These are phyloP conservation scores for Drosophila punjabiensis DNA, from an alignment of 1,140 invertebrate species.

Conservation along the genomic window DNA sequence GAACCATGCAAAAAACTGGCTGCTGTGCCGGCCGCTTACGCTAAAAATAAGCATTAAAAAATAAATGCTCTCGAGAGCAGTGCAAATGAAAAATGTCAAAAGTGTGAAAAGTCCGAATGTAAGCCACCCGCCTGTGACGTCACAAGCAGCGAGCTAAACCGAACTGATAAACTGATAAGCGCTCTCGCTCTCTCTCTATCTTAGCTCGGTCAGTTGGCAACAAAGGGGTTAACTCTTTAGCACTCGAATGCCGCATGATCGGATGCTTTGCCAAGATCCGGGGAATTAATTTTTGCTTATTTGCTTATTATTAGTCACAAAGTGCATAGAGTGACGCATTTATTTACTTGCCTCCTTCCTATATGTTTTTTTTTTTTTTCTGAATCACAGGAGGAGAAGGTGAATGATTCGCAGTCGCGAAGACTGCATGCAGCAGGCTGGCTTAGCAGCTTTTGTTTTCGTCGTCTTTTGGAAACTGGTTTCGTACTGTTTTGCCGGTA, in stretches of 20 bases:
- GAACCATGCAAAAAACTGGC: slow-evolving; percentile 55
- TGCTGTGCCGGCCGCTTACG: slow-evolving; percentile 49
- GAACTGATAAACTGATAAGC: slow-evolving; percentile 17
- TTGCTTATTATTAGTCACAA: slow-evolving; percentile 38
- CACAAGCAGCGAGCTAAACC: slow-evolving; percentile 20
- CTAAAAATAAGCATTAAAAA: slow-evolving; percentile 61
- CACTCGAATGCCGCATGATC: slow-evolving; percentile 37
- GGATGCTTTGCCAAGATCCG: slow-evolving; percentile 24
- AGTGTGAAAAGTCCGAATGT: slow-evolving; percentile 29
- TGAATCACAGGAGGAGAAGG: slow-evolving; percentile 21
- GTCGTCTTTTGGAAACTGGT: slow-evolving; percentile 25
- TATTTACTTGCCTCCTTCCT: slow-evolving; percentile 3
- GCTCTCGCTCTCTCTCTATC: slow-evolving; percentile 7
- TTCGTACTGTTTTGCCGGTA: slow-evolving; percentile 38
- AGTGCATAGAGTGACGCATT: slow-evolving; percentile 43
- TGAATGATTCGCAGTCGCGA: slow-evolving; percentile 19
- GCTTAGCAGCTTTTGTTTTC: slow-evolving; percentile 7
- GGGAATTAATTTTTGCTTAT: slow-evolving; percentile 21
- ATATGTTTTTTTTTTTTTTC: neutral
- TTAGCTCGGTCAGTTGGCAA: slow-evolving; percentile 38
- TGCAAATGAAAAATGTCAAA: slow-evolving; percentile 16
- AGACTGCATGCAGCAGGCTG: neutral
- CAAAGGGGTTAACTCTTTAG: slow-evolving; percentile 34
- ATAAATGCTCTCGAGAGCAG: neutral
- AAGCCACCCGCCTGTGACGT: slow-evolving; percentile 46